Evolutionary conservation across 2,113 vertebrate species (phyloP).

Genomic region (Apaloderma vittatum): DNA sequence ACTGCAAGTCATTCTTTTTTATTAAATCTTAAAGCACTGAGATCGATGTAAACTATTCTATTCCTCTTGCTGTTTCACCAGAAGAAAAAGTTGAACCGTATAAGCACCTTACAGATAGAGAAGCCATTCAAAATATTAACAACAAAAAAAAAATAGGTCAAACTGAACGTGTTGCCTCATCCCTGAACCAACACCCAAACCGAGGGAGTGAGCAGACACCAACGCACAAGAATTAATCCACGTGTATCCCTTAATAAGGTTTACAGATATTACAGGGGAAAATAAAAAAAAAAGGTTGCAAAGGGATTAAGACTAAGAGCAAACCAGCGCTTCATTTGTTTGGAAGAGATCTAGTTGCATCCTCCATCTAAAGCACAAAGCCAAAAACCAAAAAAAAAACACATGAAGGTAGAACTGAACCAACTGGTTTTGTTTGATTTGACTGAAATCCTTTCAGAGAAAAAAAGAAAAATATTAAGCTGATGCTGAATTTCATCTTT

Average conservation of each 20-base stretch:
- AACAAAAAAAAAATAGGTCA: background rate
- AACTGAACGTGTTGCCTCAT: accelerated
- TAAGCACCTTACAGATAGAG: background rate
- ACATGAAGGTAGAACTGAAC: background rate
- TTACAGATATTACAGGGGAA: background rate
- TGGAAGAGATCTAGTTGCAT: background rate
- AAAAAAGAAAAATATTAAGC: background rate
- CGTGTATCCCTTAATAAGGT: background rate
- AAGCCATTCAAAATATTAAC: background rate
- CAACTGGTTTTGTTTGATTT: background rate
- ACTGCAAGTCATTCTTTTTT: slow-evolving; percentile 38
- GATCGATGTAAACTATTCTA: background rate
- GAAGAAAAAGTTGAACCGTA: background rate
- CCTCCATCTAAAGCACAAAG: background rate
- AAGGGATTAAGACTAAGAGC: slow-evolving; percentile 12
- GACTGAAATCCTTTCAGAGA: background rate
- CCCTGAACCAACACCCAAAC: background rate
- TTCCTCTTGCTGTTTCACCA: background rate
- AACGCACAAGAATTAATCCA: background rate
- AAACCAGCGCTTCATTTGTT: background rate
- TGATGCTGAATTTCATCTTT: background rate
- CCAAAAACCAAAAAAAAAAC: background rate
- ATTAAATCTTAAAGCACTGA: slow-evolving; percentile 28
- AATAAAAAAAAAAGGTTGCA: background rate
- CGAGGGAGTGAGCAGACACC: background rate